Conservation (phyloP, 2,797 vertebrate genomes). For the Lophotriccus pileatus region DNA sequence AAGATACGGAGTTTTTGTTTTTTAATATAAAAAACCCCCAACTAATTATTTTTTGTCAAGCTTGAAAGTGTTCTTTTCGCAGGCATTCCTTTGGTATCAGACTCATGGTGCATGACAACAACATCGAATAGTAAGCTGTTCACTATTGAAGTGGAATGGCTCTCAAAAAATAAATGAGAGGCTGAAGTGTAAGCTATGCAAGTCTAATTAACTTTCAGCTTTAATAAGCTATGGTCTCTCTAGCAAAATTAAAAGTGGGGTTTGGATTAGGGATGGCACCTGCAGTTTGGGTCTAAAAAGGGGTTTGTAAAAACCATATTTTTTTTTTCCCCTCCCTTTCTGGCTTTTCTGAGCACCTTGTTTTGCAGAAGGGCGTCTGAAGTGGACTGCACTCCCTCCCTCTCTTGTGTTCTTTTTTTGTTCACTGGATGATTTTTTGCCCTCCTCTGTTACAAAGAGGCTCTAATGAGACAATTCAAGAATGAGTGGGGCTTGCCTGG, state of each 20-base stretch:
- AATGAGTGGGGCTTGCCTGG: background rate
- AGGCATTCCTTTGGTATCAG: background rate
- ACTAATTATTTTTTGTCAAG: background rate
- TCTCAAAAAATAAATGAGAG: background rate
- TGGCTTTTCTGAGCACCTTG: background rate
- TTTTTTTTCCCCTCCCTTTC: accelerated
- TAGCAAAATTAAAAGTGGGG: background rate
- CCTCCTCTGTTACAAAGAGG: background rate
- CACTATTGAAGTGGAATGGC: background rate
- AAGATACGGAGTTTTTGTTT: background rate
- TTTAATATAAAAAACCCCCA: background rate
- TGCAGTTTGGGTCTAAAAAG: background rate
- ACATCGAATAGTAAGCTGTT: background rate
- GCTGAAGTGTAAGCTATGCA: background rate
- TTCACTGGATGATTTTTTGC: background rate
- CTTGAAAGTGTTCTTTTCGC: background rate
- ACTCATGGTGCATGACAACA: background rate
- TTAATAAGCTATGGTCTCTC: background rate
- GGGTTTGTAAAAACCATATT: background rate
- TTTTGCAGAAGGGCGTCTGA: background rate
- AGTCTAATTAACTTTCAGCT: background rate
- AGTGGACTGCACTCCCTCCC: background rate
- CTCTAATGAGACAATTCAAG: background rate
- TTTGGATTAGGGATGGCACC: background rate
- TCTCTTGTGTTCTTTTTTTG: background rate